These are phyloP conservation scores for Bugulina stolonifera DNA, from an alignment of 2,888 invertebrate genomes.

Conservation along the genomic window DNA sequence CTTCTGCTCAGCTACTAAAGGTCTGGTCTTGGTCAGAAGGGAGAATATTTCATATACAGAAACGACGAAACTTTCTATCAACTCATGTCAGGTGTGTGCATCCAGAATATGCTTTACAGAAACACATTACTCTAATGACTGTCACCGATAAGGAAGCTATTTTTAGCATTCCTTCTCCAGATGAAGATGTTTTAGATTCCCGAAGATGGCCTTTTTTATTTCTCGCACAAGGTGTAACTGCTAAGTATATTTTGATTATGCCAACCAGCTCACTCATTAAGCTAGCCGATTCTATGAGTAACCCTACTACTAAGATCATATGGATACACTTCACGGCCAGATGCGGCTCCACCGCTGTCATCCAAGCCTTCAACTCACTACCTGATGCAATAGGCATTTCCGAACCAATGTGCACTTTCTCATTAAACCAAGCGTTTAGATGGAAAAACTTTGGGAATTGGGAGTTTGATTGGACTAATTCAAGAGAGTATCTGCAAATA, in stretches of 20 bases:
- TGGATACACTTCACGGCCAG: background rate
- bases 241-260: background rate
- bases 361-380: background rate
- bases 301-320: background rate
- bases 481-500: background rate
- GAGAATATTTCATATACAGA: background rate
- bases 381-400: background rate
- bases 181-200: background rate
- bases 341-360: background rate
- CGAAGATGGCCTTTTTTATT: background rate
- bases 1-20: slow-evolving; percentile 3
- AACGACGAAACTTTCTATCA: background rate
- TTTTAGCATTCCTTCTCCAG: background rate
- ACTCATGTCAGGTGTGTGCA: slow-evolving; percentile 1
- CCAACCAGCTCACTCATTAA: background rate
- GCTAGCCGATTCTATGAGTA: background rate
- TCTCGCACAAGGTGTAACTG: background rate
- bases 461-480: background rate
- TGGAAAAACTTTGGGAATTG: background rate
- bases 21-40: background rate
- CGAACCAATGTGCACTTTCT: background rate
- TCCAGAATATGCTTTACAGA: background rate
- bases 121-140: background rate
- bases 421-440: background rate
- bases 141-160: background rate